Conservation (phyloP, 2,888 invertebrate species). For the Eutolmus rufibarbis region DNA sequence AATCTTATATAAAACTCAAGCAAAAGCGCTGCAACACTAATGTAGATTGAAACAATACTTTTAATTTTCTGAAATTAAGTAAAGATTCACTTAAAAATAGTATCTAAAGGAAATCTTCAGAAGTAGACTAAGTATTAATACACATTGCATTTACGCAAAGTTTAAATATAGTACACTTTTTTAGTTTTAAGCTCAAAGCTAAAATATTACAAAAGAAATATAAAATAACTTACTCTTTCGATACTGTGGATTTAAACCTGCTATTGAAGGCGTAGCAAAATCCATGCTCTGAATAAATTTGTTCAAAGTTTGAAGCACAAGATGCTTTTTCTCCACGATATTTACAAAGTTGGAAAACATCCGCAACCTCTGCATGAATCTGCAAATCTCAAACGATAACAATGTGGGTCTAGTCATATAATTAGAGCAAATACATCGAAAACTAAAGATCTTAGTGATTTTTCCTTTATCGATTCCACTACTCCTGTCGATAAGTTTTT, state of each 20-base stretch:
- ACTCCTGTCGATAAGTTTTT: constrained; percentile 49
- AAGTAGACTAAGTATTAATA: too few relatives aligned
- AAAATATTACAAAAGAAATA: not conserved
- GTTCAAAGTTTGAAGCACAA: constrained; percentile 72
- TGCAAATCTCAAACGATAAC: constrained; percentile 49
- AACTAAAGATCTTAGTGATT: constrained; percentile 55
- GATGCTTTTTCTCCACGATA: constrained; percentile 73
- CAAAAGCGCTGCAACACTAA: too few relatives aligned
- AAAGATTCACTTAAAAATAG: too few relatives aligned
- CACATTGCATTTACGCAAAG: too few relatives aligned
- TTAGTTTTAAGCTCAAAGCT: too few relatives aligned
- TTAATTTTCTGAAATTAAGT: too few relatives aligned
- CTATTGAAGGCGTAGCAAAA: constrained; percentile 77
- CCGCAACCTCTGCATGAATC: constrained; percentile 66
- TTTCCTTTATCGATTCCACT: constrained; percentile 9
- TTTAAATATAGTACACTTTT: too few relatives aligned
- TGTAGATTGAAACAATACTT: too few relatives aligned
- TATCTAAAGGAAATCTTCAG: too few relatives aligned
- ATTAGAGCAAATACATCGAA: constrained; percentile 52
- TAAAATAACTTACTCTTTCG: constrained; percentile 55
- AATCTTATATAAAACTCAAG: too few relatives aligned
- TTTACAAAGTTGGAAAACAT: constrained; percentile 69
- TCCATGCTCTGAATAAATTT: constrained; percentile 78
- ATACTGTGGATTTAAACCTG: constrained; percentile 56
- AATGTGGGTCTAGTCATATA: constrained; percentile 47